Evolutionary conservation across 2,888 invertebrate genomes (phyloP).

Genomic region (Daptonema setosum): DNA sequence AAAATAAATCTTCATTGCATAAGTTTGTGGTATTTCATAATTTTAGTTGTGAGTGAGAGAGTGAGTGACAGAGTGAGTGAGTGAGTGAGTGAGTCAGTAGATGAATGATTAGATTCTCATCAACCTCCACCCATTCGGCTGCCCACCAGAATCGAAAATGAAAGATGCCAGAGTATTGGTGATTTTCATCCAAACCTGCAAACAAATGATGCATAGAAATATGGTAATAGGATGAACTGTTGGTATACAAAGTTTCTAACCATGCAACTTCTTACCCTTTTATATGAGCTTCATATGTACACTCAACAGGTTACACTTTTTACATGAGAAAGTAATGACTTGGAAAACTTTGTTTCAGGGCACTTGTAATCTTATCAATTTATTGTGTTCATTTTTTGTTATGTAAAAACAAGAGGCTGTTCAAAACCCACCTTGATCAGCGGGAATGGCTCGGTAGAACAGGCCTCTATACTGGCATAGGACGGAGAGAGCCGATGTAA

Average conservation of each 20-base stretch:
- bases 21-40: neutral
- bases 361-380: too few relatives aligned
- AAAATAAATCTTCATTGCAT: too few relatives aligned
- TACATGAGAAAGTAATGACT: too few relatives aligned
- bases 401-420: too few relatives aligned
- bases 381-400: too few relatives aligned
- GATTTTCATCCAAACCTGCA: conserved; percentile 38
- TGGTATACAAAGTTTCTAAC: neutral
- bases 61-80: neutral
- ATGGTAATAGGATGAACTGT: neutral
- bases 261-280: too few relatives aligned
- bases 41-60: too few relatives aligned
- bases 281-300: too few relatives aligned
- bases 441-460: conserved; percentile 71
- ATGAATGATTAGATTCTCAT: too few relatives aligned
- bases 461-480: conserved; percentile 61
- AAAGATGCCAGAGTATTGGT: conserved; percentile 24
- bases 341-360: too few relatives aligned
- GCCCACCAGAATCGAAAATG: conserved; percentile 46
- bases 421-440: conserved; percentile 51
- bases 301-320: too few relatives aligned
- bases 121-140: conserved; percentile 8
- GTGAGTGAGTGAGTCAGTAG: too few relatives aligned
- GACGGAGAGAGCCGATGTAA: conserved; percentile 64
- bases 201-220: neutral